These are phyloP conservation scores for Seira musarum DNA, from an alignment of 2,888 invertebrate species.

Conservation along the genomic window DNA sequence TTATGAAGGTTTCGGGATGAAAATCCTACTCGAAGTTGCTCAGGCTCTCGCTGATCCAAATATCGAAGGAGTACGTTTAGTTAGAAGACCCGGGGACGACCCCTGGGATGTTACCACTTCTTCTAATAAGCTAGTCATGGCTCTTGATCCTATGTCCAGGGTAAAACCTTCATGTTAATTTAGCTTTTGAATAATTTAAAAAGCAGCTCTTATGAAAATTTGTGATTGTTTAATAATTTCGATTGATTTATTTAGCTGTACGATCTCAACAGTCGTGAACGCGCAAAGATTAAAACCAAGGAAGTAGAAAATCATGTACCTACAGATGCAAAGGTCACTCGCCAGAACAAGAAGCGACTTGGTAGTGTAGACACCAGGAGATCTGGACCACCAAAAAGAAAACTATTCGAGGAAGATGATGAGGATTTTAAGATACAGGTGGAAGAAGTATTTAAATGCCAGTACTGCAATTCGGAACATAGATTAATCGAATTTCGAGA, in stretches of 20 bases:
- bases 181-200: not conserved
- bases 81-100: not conserved
- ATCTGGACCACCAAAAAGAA: not conserved
- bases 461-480: not conserved
- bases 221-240: not conserved
- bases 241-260: not conserved
- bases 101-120: not conserved
- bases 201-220: not conserved
- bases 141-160: not conserved
- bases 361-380: not conserved
- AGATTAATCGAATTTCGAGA: conserved; percentile 11
- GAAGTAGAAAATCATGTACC: not conserved
- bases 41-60: too few relatives aligned
- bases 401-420: not conserved
- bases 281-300: not conserved
- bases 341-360: not conserved
- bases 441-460: not conserved
- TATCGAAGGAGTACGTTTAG: too few relatives aligned
- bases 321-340: not conserved
- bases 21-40: not conserved
- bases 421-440: not conserved
- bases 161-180: not conserved
- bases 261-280: not conserved
- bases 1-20: not conserved
- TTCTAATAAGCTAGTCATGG: not conserved